Evolutionary conservation across 37 sponge, comb jelly and placozoan species (phyloP), one percentile per base, ranked within the genome.

Genomic region (Sycon ciliatum): DNA sequence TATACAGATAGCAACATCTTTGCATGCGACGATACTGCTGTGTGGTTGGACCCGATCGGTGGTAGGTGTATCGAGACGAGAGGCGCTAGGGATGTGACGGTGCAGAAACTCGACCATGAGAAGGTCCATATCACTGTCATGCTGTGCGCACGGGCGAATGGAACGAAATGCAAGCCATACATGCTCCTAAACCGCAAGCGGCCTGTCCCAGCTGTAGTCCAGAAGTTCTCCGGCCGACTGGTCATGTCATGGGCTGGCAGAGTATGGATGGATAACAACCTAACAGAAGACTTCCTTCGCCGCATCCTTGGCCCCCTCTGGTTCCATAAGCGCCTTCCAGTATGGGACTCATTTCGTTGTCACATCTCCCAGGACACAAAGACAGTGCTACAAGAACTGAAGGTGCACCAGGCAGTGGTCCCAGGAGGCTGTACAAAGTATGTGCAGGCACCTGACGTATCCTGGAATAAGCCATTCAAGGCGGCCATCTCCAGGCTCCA

Each of bases 221-320:
- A 7, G n/a, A 26, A 72, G 40, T 38, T 36, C n/a, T 36, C 26
- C 55, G 39, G 39, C 37, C 46, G 56, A 1, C 4, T 72, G 4
- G 73, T 72, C 1, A 36, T 72, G 11, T 24, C 28, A 3, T 72
- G 33, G 3, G 13, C 28, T 22, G 2, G 24, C 39, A 67, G 38
- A 39, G 68, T 38, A 36, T 67, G 68, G 39, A 67, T 67, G 68
- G 38, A 67, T 34, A 40, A 67, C 4, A 4, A 3, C 2, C 39
- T 67, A 1, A 34, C 68, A 9, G 38, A n/a, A 2, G 68, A 67
- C 5, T 67, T 6, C 1, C 9, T 67, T 3, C 3, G 4, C 39
- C 1, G 68, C 6, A 4, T 34, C 38, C 1, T 34, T 34, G 68
- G 68, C 2, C n/a, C 68, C 3, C 2, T 67, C 4, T 36, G 4